phyloP scores from a whole-genome alignment of 2,797 vertebrate species.

The Nyctalus aviator region DNA sequence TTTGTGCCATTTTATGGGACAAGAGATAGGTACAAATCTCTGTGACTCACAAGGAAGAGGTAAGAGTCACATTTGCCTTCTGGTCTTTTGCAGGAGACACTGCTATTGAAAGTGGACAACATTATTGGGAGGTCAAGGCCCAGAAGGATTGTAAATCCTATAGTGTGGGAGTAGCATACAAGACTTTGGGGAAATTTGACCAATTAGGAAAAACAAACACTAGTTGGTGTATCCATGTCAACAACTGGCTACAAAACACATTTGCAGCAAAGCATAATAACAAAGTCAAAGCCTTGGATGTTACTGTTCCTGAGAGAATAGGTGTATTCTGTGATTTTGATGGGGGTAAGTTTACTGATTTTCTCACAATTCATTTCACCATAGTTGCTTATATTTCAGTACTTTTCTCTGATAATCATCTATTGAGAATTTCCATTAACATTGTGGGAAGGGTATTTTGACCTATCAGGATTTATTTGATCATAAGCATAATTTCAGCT shows the following conservation, averaged over 20 bases:
- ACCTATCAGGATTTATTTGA: not conserved
- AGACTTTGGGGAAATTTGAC: slow-evolving; percentile 94
- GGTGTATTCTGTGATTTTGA: slow-evolving; percentile 96
- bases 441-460: not conserved
- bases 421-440: slow-evolving; percentile 1
- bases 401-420: slow-evolving; percentile 16
- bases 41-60: not conserved
- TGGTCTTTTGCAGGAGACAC: slow-evolving; percentile 90
- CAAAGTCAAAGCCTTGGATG: slow-evolving; percentile 93
- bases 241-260: slow-evolving; percentile 96
- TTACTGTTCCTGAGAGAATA: slow-evolving; percentile 91
- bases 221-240: slow-evolving; percentile 95
- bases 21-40: not conserved
- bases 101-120: slow-evolving; percentile 91
- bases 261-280: slow-evolving; percentile 97
- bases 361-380: slow-evolving; percentile 23
- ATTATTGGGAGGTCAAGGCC: slow-evolving; percentile 96
- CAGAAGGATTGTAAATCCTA: slow-evolving; percentile 96
- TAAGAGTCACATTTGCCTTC: not conserved
- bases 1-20: not conserved
- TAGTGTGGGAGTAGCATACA: slow-evolving; percentile 93
- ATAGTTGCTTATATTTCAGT: slow-evolving; percentile 14
- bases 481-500: slow-evolving; percentile 39
- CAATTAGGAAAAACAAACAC: slow-evolving; percentile 95
- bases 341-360: slow-evolving; percentile 89